Base-by-base conservation (phyloP, 2,888 invertebrate species). In the Apotomis turbidana region DNA sequence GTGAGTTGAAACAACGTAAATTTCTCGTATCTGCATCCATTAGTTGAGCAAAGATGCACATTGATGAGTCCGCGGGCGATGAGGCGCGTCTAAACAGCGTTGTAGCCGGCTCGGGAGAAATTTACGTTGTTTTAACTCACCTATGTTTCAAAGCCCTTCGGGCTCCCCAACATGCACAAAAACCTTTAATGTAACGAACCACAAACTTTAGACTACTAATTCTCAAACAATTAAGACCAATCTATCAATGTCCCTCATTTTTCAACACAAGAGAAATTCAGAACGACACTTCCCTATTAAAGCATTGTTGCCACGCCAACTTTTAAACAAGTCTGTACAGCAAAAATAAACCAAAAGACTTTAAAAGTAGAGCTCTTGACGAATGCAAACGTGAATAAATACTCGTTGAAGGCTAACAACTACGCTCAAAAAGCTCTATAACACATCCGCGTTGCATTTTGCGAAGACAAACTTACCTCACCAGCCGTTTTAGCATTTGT, bases 381-480 rank as follows among this genome's bases (percentile, higher is more conserved):
- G 63, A 72, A 66, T 72, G 74, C 69, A 74, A 77, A 78, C 70
- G 69, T 76, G 77, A 76, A 80, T 81, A 83, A 83, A 84, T 80
- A 81, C 77, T 79, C 76, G 79, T 81, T 81, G 89, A 92, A 92
- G 92, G 92, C 81, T 81, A 84, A 87, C 91, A 83, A 87, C 87
- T 90, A 83, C 86, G 81, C 86, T 88, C 87, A 87, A 87, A 87
- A 89, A 87, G 86, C 85, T 88, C 77, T 81, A 78, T 85, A 76
- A 66, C 79, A 87, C 80, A 89, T 92, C 91, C 91, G 92, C 84
- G 83, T 91, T 86, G 80, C 81, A 79, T 78, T 76, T 82, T 78
- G 75, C 74, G 77, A 77, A 75, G 74, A 76, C 78, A 78, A 54
- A 13, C 71, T 76, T 78, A 73, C 76, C 54, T 71, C 54, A 72